phyloP scores from a whole-genome alignment of 1,140 invertebrate species.

The Tribolium madens region DNA sequence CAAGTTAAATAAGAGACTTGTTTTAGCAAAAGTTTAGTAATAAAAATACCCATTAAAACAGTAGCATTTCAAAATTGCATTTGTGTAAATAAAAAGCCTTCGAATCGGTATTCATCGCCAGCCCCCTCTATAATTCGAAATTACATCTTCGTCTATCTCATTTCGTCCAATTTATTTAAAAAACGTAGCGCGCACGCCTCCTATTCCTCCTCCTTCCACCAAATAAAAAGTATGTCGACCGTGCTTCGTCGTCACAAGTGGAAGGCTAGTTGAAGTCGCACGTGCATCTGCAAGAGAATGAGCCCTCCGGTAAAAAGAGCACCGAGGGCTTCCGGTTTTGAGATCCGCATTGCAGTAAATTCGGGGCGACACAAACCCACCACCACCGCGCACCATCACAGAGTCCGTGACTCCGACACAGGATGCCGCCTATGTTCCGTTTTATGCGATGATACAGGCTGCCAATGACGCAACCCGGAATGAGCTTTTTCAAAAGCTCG shows the following conservation, averaged over 20 bases:
- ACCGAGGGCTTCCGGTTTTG: slow-evolving; percentile 31
- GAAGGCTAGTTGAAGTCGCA: slow-evolving; percentile 27
- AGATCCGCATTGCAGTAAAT: slow-evolving; percentile 38
- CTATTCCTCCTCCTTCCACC: background rate
- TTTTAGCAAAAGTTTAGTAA: background rate
- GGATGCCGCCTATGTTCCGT: slow-evolving; percentile 35
- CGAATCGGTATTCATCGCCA: background rate
- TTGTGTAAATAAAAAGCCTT: background rate
- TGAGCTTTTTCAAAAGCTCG: background rate
- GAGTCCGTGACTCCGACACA: slow-evolving; percentile 35
- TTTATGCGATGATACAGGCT: slow-evolving; percentile 26
- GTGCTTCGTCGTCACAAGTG: background rate
- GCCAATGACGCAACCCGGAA: slow-evolving; percentile 7
- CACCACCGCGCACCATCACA: slow-evolving; percentile 29
- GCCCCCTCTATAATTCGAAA: background rate
- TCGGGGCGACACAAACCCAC: slow-evolving; percentile 36
- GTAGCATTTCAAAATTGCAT: background rate
- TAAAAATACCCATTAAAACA: background rate
- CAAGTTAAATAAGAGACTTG: background rate
- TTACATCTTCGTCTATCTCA: background rate
- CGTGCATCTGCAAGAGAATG: slow-evolving; percentile 34
- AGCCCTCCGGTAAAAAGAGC: slow-evolving; percentile 29
- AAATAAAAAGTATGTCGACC: slow-evolving; percentile 7
- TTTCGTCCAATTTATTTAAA: background rate
- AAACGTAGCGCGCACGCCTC: background rate